These are phyloP conservation scores for Aldrovandia affinis DNA, from an alignment of 2,797 vertebrate genomes.

Conservation along the genomic window DNA sequence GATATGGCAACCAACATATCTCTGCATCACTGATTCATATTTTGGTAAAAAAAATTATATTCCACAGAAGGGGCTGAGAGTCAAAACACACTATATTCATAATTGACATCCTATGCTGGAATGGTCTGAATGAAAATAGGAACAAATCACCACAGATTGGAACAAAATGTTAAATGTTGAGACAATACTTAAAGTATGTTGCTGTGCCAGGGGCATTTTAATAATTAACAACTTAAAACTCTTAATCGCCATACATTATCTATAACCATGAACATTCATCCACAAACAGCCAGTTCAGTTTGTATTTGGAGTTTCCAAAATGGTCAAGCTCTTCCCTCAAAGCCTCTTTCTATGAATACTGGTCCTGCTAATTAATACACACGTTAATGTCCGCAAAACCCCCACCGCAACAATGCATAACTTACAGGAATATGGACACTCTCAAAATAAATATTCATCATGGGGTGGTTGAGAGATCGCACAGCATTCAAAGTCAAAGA, in stretches of 20 bases:
- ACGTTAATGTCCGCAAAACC: conserved; percentile 52
- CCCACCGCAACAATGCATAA: conserved; percentile 73
- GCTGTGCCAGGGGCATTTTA: conserved; percentile 12
- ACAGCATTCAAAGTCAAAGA: conserved; percentile 44
- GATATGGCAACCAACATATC: conserved; percentile 4
- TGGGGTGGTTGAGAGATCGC: conserved; percentile 61
- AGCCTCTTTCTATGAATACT: conserved; percentile 31
- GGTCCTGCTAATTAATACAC: conserved; percentile 52
- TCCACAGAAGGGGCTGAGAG: background rate
- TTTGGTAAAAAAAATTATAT: conserved; percentile 15
- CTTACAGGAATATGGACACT: conserved; percentile 70
- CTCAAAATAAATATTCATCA: conserved; percentile 64
- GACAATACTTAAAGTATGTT: background rate
- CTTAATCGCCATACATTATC: conserved; percentile 43
- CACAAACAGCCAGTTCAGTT: conserved; percentile 44
- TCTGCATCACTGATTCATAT: background rate
- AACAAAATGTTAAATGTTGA: too few species aligned
- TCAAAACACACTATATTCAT: background rate
- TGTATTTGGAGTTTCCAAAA: conserved; percentile 51
- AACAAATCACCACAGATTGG: too few species aligned
- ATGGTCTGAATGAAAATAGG: conserved; percentile 21
- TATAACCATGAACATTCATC: conserved; percentile 54
- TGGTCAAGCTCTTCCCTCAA: conserved; percentile 34
- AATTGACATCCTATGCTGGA: background rate
- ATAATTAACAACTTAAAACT: conserved; percentile 12